phyloP scores from a whole-genome alignment of 1,140 invertebrate species.

The Anastrepha ludens region DNA sequence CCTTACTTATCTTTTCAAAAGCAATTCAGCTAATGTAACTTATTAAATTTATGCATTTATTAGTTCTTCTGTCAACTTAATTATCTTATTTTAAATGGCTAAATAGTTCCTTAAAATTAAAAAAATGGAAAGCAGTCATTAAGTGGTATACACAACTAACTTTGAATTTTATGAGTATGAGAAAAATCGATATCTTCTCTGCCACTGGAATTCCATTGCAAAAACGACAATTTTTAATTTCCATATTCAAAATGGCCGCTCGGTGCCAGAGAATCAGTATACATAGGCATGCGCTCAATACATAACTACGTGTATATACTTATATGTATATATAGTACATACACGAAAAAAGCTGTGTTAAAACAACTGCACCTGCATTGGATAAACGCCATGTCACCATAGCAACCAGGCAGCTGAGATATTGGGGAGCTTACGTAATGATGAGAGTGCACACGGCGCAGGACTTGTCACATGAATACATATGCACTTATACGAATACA shows the following conservation, averaged over 20 bases:
- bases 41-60: too few relatives aligned
- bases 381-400: conserved; percentile 39
- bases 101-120: too few relatives aligned
- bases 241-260: conserved; percentile 37
- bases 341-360: neutral
- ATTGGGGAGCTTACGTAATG: neutral
- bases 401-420: neutral
- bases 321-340: neutral
- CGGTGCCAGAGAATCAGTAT: neutral
- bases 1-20: too few relatives aligned
- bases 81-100: too few relatives aligned
- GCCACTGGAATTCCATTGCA: neutral
- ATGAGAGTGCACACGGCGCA: conserved; percentile 23
- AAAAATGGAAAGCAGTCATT: too few relatives aligned
- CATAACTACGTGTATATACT: neutral
- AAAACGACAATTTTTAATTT: neutral
- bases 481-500: too few relatives aligned
- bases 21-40: too few relatives aligned
- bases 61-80: too few relatives aligned
- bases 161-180: neutral
- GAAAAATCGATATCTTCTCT: neutral
- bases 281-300: neutral
- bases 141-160: too few relatives aligned
- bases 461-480: neutral
- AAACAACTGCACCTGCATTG: conserved; percentile 17